Conservation (phyloP, 2,888 invertebrate species). For the Phragmatobia fuliginosa region DNA sequence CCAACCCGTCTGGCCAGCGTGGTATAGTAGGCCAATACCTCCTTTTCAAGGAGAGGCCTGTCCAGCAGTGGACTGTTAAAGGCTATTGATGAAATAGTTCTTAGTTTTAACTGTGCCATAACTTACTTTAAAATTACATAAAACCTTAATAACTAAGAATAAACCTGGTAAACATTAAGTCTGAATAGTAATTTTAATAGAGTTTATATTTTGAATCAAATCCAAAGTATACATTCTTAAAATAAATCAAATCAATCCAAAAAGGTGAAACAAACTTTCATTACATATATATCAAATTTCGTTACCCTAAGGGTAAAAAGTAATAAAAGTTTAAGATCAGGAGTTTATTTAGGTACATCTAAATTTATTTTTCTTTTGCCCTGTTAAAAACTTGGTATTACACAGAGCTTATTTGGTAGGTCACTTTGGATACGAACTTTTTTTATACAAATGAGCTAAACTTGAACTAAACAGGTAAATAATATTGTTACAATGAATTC, state of each 20-base stretch:
- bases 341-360: neutral
- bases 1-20: no score
- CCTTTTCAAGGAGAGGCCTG: no score
- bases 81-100: no score
- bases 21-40: no score
- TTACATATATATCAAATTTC: neutral
- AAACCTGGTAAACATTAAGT: neutral
- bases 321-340: neutral
- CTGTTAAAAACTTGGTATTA: conserved; percentile 22
- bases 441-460: neutral
- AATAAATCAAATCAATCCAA: neutral
- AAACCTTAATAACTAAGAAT: neutral
- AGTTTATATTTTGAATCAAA: neutral
- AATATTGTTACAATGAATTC: no score
- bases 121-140: no score
- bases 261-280: conserved; percentile 4
- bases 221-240: neutral
- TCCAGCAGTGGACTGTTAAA: no score
- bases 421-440: neutral
- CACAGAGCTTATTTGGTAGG: neutral
- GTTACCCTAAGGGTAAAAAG: conserved; percentile 1
- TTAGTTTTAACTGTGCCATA: no score
- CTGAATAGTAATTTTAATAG: neutral
- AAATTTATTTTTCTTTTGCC: conserved; percentile 21
- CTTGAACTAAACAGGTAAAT: neutral